These are phyloP conservation scores for Apis cerana DNA, from an alignment of 1,140 invertebrate species.

Conservation along the genomic window DNA sequence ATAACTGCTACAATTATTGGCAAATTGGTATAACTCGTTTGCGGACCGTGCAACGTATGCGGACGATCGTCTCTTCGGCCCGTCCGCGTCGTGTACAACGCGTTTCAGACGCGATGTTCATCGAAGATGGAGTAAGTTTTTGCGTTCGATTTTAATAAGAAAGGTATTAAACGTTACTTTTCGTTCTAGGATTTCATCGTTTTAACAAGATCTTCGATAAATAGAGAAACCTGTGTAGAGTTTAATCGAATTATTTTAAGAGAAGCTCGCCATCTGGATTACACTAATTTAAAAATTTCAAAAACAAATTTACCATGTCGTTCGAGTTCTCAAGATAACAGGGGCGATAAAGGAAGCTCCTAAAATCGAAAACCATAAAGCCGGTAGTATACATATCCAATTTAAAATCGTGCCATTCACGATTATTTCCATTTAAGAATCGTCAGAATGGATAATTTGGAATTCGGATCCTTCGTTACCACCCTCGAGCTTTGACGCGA, in stretches of 20 bases:
- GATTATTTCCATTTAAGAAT: background rate
- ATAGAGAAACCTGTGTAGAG: too few species aligned
- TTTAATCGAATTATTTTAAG: background rate
- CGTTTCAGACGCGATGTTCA: background rate
- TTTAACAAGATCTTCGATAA: too few species aligned
- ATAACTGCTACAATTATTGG: conserved; percentile 79
- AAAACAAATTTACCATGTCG: background rate
- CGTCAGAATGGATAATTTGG: too few species aligned
- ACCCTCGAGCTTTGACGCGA: conserved; percentile 14
- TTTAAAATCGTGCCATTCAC: background rate
- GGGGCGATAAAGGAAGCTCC: background rate
- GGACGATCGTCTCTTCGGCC: background rate
- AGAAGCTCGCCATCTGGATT: background rate
- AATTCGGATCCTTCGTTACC: background rate
- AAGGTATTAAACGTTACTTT: too few species aligned
- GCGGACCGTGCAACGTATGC: conserved; percentile 46
- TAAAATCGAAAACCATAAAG: background rate
- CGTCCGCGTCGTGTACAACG: conserved; percentile 6
- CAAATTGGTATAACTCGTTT: conserved; percentile 77
- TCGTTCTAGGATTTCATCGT: too few species aligned
- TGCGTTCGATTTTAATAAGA: background rate
- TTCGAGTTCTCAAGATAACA: background rate
- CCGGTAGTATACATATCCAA: background rate
- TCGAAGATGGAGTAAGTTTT: background rate
- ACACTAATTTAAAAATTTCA: background rate